Evolutionary conservation across 2,888 invertebrate genomes (phyloP).

Genomic region (Stictocephala bisonia): DNA sequence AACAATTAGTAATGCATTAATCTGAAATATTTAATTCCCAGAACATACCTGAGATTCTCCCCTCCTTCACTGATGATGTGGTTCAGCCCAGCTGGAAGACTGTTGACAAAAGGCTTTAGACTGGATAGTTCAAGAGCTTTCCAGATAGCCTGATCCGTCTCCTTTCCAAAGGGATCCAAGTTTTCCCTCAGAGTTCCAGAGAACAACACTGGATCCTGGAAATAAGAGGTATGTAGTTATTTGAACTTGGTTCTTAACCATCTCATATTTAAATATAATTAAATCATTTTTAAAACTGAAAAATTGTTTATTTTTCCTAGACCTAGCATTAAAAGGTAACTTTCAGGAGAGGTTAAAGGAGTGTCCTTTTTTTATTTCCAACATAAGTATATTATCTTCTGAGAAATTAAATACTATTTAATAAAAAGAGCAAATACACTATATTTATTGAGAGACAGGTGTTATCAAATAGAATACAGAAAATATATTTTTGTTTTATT

Average conservation of each 20-base stretch:
- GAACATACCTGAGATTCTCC: constrained; percentile 77
- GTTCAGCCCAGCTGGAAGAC: constrained; percentile 79
- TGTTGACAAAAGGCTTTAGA: constrained; percentile 84
- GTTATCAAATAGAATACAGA: too few relatives aligned
- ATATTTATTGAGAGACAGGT: too few relatives aligned
- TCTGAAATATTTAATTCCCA: too few relatives aligned
- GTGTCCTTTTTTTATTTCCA: too few relatives aligned
- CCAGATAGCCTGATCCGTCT: constrained; percentile 89
- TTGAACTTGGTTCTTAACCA: too few relatives aligned
- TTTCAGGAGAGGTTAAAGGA: too few relatives aligned
- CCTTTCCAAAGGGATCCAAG: constrained; percentile 87
- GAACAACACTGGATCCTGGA: constrained; percentile 95
- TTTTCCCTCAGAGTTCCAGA: constrained; percentile 91
- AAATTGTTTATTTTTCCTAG: not conserved
- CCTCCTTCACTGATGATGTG: constrained; percentile 93
- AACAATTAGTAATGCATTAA: too few relatives aligned
- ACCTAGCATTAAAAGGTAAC: not conserved
- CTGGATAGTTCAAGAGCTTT: constrained; percentile 89
- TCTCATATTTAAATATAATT: not conserved
- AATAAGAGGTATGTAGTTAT: constrained; percentile 66
- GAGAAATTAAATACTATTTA: too few relatives aligned
- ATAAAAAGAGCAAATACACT: too few relatives aligned
- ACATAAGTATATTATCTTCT: too few relatives aligned
- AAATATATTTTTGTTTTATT: too few relatives aligned
- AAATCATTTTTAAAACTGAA: not conserved